Conservation (phyloP, 2,113 vertebrate genomes). For the Pedetes capensis region DNA sequence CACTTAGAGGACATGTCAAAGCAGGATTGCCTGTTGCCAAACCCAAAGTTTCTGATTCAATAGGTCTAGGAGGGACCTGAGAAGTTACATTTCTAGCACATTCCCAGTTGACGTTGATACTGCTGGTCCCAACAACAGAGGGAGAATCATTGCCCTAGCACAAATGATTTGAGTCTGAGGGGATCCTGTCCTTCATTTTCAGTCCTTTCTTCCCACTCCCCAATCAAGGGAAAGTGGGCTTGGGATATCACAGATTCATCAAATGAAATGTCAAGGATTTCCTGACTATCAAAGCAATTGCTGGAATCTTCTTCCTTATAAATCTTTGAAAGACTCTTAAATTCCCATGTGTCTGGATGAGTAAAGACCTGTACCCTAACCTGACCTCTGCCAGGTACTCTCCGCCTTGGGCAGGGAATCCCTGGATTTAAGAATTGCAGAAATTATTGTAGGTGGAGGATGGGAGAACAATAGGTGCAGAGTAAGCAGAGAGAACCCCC, state of each 20-base stretch:
- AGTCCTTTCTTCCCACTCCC: neutral
- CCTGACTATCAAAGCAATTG: neutral
- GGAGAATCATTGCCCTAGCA: neutral
- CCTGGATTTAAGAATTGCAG: neutral
- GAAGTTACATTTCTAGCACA: constrained; percentile 27
- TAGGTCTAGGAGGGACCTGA: neutral
- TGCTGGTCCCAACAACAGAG: neutral
- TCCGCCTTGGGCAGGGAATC: neutral
- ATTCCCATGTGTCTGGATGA: neutral
- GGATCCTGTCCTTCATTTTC: neutral
- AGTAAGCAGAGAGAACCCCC: neutral
- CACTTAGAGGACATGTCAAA: neutral
- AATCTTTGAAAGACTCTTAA: neutral
- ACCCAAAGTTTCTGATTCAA: constrained; percentile 4
- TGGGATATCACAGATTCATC: neutral
- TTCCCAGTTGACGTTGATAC: neutral
- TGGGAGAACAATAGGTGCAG: neutral
- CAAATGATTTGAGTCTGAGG: constrained; percentile 27
- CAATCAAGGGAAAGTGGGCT: neutral
- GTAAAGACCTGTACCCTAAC: neutral
- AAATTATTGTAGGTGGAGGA: neutral
- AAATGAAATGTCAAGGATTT: neutral
- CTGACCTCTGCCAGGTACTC: neutral
- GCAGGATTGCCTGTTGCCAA: neutral
- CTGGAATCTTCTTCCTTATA: neutral